These are phyloP conservation scores for Cyprinella venusta DNA, from an alignment of 2,797 vertebrate genomes.

Conservation along the genomic window DNA sequence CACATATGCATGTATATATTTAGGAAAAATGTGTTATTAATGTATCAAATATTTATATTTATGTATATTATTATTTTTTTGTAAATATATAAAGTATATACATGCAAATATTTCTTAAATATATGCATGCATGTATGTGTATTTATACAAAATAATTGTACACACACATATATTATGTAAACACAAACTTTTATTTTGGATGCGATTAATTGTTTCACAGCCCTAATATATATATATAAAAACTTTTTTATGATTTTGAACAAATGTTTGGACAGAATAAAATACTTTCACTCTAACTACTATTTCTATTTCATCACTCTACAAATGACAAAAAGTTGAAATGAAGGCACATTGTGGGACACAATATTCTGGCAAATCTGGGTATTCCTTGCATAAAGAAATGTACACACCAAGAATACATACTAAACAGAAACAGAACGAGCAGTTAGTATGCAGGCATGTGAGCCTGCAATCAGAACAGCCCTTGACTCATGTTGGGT, in stretches of 20 bases:
- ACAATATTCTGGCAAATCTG: neutral
- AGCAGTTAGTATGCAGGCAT: neutral
- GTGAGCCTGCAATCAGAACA: neutral
- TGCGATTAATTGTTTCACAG: no score
- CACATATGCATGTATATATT: no score
- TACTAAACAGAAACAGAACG: neutral
- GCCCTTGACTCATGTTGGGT: slow-evolving; percentile 20
- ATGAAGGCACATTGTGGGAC: neutral
- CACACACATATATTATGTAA: no score
- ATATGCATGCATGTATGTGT: no score
- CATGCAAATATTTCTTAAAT: no score
- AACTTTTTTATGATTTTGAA: neutral
- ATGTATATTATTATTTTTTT: no score
- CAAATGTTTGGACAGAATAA: neutral
- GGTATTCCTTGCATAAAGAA: neutral
- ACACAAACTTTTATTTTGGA: no score
- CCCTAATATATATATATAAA: no score
- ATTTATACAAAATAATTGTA: no score
- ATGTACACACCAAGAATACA: neutral
- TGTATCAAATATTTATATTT: no score
- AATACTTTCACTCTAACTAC: neutral
- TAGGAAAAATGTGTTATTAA: no score
- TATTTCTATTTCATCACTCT: neutral
- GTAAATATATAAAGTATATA: no score
- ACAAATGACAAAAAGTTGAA: neutral